Conservation (phyloP, 2,113 vertebrate genomes). For the Oreocharis arfaki region DNA sequence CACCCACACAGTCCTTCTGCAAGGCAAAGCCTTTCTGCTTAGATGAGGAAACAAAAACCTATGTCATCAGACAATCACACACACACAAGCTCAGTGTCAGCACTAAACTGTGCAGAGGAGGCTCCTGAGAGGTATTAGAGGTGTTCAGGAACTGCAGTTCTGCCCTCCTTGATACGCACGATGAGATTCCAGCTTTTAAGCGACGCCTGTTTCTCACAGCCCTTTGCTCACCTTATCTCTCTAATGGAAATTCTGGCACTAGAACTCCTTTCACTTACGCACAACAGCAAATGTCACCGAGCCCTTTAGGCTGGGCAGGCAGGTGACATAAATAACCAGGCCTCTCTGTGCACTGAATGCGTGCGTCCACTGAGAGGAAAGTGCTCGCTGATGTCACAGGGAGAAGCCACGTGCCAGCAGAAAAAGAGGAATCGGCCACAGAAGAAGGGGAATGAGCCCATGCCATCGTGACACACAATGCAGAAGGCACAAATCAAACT, state of each 20-base stretch:
- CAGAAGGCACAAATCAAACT: neutral
- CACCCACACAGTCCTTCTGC: slow-evolving; percentile 5
- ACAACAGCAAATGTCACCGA: neutral
- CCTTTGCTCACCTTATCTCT: slow-evolving; percentile 6
- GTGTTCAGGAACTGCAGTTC: neutral
- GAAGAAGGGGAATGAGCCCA: neutral
- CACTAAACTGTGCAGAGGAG: neutral
- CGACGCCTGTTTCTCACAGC: neutral
- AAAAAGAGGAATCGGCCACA: neutral
- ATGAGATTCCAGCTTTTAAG: neutral
- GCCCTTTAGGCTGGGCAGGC: neutral
- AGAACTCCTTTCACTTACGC: neutral
- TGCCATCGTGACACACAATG: neutral
- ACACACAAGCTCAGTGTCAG: neutral
- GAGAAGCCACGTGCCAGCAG: neutral
- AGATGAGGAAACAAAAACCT: neutral
- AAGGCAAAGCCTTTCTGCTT: neutral
- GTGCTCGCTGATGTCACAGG: neutral
- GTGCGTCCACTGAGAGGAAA: neutral
- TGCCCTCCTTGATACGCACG: neutral
- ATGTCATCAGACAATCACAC: neutral
- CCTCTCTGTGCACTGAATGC: neutral
- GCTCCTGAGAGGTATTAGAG: neutral
- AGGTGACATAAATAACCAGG: neutral
- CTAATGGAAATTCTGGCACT: neutral